Percentiles rank a stretch among this genome's conserved stretches.
Conservation (phyloP, 1,140 invertebrate genomes). For the Apis dorsata region DNA sequence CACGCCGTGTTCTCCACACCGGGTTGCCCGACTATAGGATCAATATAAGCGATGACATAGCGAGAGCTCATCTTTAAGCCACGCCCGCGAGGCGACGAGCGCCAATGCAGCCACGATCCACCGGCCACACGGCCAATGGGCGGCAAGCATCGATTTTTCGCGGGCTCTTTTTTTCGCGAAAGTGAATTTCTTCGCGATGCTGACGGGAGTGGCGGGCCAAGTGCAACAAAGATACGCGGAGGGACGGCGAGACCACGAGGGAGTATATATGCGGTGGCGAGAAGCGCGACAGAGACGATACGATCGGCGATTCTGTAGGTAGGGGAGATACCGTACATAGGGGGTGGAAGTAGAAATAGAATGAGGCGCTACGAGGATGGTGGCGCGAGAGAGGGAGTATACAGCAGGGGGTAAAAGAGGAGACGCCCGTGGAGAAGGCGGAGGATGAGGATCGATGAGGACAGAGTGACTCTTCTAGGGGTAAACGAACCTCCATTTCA, state of each 20-base stretch:
- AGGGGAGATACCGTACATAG: background rate
- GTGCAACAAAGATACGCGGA: background rate
- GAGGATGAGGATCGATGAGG: slow-evolving; percentile 73
- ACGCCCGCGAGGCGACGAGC: slow-evolving; percentile 64
- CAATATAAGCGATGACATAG: slow-evolving; percentile 80
- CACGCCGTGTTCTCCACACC: slow-evolving; percentile 44
- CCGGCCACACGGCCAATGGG: slow-evolving; percentile 67
- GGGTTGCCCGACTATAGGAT: slow-evolving; percentile 70
- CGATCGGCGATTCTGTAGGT: background rate
- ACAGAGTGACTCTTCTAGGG: slow-evolving; percentile 69
- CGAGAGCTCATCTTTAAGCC: slow-evolving; percentile 80
- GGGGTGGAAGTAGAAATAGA: slow-evolving; percentile 24
- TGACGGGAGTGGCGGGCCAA: slow-evolving; percentile 45
- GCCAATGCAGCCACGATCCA: slow-evolving; percentile 45
- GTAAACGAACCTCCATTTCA: slow-evolving; percentile 72
- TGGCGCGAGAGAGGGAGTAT: slow-evolving; percentile 44
- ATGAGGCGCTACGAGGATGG: slow-evolving; percentile 53
- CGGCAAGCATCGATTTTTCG: slow-evolving; percentile 76
- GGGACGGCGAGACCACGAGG: background rate
- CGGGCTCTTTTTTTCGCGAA: slow-evolving; percentile 67
- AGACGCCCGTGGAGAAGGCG: slow-evolving; percentile 53
- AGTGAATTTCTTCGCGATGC: slow-evolving; percentile 77
- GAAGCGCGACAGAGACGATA: background rate
- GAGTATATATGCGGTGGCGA: background rate
- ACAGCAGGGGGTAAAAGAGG: slow-evolving; percentile 44